Conservation (phyloP, 30 jellyfish, hydroid and myxozoan species). For the Cassiopea andromeda region DNA sequence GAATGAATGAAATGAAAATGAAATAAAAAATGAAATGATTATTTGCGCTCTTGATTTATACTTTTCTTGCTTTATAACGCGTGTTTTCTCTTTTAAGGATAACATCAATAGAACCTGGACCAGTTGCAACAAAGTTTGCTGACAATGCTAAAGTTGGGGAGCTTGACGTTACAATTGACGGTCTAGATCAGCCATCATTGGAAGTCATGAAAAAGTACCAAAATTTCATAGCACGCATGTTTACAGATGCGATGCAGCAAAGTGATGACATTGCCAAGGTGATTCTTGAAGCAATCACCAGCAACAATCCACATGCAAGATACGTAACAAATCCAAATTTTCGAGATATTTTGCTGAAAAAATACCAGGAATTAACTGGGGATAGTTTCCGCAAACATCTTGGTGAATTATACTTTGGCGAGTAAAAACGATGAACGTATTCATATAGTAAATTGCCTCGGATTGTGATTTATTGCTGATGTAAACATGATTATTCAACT, state of each 20-base stretch:
- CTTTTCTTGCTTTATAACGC: neutral
- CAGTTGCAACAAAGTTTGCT: slow-evolving; percentile 11
- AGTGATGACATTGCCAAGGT: slow-evolving; percentile 24
- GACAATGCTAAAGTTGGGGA: neutral
- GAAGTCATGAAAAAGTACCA: neutral
- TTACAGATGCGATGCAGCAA: neutral
- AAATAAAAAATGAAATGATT: neutral
- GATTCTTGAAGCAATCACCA: neutral
- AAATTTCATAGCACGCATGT: neutral
- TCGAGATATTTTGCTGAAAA: neutral
- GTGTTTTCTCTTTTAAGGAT: neutral
- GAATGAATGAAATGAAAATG: no score
- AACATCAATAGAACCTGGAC: slow-evolving; percentile 20
- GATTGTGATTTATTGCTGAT: neutral
- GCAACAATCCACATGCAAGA: slow-evolving; percentile 1
- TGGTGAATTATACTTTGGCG: neutral
- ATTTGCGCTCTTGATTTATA: neutral
- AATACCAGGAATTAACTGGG: slow-evolving; percentile 1
- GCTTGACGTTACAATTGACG: neutral
- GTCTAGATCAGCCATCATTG: neutral
- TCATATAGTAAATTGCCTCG: neutral
- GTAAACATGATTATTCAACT: no score
- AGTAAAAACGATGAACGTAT: neutral
- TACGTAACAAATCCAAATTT: slow-evolving; percentile 10
- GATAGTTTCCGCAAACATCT: neutral